These are phyloP conservation scores for Scaptomyza cyrtandrae DNA, from an alignment of 2,888 invertebrate genomes.

Conservation along the genomic window DNA sequence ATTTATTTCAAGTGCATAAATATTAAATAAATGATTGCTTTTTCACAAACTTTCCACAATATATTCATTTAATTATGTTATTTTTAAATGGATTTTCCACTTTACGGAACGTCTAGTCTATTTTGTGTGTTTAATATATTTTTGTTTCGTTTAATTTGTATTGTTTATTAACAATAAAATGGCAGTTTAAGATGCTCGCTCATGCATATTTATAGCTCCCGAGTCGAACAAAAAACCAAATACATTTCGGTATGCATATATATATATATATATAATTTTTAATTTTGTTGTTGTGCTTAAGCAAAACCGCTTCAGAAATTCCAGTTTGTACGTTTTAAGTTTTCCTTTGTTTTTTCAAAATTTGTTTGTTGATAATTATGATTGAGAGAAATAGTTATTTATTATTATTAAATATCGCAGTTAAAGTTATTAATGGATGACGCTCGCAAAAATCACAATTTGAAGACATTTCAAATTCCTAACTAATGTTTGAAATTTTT, in stretches of 20 bases:
- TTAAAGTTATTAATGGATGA: constrained; percentile 41
- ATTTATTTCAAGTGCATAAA: constrained; percentile 4
- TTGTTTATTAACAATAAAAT: constrained; percentile 54
- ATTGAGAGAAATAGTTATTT: constrained; percentile 32
- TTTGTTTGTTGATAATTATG: constrained; percentile 42
- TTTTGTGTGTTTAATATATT: constrained; percentile 17
- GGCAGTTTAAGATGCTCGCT: constrained; percentile 52
- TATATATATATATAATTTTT: constrained; percentile 8
- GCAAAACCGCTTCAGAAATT: constrained; percentile 60
- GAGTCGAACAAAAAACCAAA: constrained; percentile 22
- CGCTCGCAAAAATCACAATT: constrained; percentile 19
- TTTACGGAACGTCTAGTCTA: constrained; percentile 32
- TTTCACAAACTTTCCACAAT: constrained; percentile 39
- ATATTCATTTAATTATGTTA: neutral
- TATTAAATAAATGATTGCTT: constrained; percentile 7
- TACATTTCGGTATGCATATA: constrained; percentile 23
- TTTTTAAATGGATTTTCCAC: constrained; percentile 28
- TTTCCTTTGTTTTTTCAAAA: constrained; percentile 54
- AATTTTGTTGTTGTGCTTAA: neutral
- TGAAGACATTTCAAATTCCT: constrained; percentile 14
- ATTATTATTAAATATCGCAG: constrained; percentile 19
- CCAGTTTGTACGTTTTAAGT: constrained; percentile 54
- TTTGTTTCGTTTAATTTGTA: constrained; percentile 15
- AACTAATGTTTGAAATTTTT: constrained; percentile 29
- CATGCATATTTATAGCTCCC: constrained; percentile 69